Conservation (phyloP, 2,113 vertebrate genomes). For the Pandion haliaetus region DNA sequence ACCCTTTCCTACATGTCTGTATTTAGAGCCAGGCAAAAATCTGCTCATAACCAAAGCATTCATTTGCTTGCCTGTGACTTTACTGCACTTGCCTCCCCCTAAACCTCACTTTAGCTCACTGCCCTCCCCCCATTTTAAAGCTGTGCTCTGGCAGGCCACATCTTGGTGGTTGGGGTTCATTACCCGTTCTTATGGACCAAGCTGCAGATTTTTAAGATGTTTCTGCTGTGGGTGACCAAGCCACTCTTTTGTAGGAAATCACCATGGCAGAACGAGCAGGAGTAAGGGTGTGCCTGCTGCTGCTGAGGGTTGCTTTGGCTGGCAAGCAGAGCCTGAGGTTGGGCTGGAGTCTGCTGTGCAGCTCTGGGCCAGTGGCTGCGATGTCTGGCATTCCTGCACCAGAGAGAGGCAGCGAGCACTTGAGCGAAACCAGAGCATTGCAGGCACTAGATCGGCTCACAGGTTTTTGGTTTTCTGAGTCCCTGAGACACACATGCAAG, state of each 20-base stretch:
- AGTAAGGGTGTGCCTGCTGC: background rate
- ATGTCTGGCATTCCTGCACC: background rate
- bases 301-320: background rate
- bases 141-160: background rate
- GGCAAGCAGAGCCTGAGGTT: background rate
- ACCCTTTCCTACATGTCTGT: fast-evolving
- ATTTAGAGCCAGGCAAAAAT: background rate
- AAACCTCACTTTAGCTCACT: fast-evolving
- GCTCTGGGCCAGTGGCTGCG: background rate
- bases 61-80: background rate
- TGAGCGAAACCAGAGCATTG: background rate
- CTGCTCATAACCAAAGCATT: background rate
- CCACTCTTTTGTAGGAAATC: background rate
- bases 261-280: background rate
- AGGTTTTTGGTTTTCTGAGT: background rate
- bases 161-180: background rate
- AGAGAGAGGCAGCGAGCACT: background rate
- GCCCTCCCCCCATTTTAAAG: background rate
- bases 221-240: background rate
- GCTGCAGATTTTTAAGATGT: background rate
- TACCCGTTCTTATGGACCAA: fast-evolving
- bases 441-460: background rate
- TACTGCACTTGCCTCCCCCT: background rate
- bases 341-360: background rate
- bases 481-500: background rate